These are phyloP conservation scores for Scatophagus argus DNA, from an alignment of 2,113 vertebrate genomes.

Conservation along the genomic window DNA sequence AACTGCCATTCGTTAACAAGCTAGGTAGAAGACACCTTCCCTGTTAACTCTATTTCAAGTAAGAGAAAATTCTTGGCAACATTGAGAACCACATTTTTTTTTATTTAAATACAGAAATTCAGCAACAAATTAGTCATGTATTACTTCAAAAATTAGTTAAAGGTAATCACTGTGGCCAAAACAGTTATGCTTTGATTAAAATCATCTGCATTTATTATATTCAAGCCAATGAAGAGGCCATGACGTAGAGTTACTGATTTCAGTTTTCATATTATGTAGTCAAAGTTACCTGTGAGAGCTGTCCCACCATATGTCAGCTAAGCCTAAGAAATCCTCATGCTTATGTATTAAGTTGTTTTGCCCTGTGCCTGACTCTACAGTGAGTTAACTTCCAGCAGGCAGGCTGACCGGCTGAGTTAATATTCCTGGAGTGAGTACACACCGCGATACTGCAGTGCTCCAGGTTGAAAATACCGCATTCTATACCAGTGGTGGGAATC, in stretches of 20 bases:
- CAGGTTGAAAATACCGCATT: not conserved
- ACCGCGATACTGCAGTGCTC: not conserved
- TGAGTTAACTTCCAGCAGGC: conserved; percentile 24
- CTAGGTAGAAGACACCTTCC: too few species aligned
- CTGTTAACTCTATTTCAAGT: too few species aligned
- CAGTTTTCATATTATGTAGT: not conserved
- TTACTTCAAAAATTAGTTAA: not conserved
- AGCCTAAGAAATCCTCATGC: conserved; percentile 8
- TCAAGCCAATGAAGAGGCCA: not conserved
- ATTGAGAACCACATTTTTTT: too few species aligned
- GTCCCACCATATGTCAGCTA: conserved; percentile 1
- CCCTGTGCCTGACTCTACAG: conserved; percentile 42
- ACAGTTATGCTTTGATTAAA: too few species aligned
- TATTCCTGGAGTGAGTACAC: conserved; percentile 14
- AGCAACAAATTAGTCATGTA: too few species aligned
- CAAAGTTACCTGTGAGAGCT: not conserved
- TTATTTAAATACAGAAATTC: too few species aligned
- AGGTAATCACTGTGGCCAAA: too few species aligned
- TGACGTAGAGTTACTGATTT: not conserved
- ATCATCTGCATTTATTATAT: not conserved
- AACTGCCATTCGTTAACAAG: too few species aligned
- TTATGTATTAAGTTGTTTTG: conserved; percentile 39
- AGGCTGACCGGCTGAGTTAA: conserved; percentile 24
- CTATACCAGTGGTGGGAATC: not conserved
- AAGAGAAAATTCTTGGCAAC: too few species aligned